These are phyloP conservation scores for Parazoanthus atlanticus DNA, from an alignment of 92 coral and sea anemone genomes.

Conservation along the genomic window DNA sequence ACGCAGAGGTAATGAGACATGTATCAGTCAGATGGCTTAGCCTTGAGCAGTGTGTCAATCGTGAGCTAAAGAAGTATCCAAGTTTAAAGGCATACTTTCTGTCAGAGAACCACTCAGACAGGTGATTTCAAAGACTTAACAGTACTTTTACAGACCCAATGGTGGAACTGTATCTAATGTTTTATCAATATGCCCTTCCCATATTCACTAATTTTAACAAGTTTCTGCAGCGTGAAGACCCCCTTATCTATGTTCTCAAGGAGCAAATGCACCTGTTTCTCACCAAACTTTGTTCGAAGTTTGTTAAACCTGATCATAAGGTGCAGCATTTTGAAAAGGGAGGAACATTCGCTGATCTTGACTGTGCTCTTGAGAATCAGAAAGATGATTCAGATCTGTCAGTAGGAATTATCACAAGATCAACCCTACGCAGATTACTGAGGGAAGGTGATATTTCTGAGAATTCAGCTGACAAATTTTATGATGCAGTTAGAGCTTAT, in stretches of 20 bases:
- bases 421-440: slow-evolving; percentile 9
- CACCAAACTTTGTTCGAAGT: slow-evolving; percentile 33
- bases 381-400: slow-evolving; percentile 23
- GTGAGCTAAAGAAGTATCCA: slow-evolving; percentile 38
- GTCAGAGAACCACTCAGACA: slow-evolving; percentile 39
- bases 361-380: slow-evolving; percentile 25
- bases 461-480: slow-evolving; percentile 31
- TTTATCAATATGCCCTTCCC: slow-evolving; percentile 38
- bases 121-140: slow-evolving; percentile 29
- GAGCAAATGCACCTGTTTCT: slow-evolving; percentile 17
- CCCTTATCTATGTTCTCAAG: slow-evolving; percentile 35
- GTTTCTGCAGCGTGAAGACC: slow-evolving; percentile 46
- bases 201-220: slow-evolving; percentile 41
- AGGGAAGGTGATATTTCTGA: slow-evolving; percentile 32
- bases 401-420: slow-evolving; percentile 24
- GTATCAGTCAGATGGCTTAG: slow-evolving; percentile 52
- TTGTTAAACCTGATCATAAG: slow-evolving; percentile 17
- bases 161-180: slow-evolving; percentile 42
- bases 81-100: slow-evolving; percentile 52
- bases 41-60: slow-evolving; percentile 40
- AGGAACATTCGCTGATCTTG: slow-evolving; percentile 18
- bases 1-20: slow-evolving; percentile 42
- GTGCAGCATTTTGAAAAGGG: slow-evolving; percentile 29
- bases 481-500: slow-evolving; percentile 52
- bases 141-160: slow-evolving; percentile 28